Conservation (phyloP, 2,797 vertebrate genomes). For the Danio albolineatus region DNA sequence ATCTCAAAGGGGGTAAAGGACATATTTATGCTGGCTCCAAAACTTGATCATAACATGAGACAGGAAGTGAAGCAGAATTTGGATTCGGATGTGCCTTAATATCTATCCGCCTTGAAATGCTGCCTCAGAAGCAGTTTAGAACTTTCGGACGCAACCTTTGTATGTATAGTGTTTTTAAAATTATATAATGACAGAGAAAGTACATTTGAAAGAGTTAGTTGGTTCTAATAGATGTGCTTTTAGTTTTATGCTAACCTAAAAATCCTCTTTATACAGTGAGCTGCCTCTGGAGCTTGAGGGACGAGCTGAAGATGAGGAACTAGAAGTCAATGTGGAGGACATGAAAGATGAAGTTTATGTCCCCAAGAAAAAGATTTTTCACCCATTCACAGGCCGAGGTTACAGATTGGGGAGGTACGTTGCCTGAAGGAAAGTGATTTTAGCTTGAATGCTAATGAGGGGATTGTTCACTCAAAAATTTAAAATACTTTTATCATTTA, state of each 20-base stretch:
- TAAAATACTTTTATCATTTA: no score
- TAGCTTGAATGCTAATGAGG: background rate
- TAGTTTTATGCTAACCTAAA: background rate
- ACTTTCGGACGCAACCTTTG: background rate
- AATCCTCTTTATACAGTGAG: slow-evolving; percentile 79
- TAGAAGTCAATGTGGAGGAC: slow-evolving; percentile 93
- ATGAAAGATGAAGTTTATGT: slow-evolving; percentile 88
- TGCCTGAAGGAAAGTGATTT: background rate
- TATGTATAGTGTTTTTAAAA: background rate
- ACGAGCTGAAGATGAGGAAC: slow-evolving; percentile 88
- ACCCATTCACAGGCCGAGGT: slow-evolving; percentile 91
- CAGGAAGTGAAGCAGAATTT: no score
- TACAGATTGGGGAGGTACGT: slow-evolving; percentile 91
- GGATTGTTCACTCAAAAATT: no score
- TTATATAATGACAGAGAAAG: background rate
- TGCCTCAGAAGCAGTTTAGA: no score
- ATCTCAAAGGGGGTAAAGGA: no score
- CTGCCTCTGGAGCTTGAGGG: slow-evolving; percentile 88
- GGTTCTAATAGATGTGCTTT: background rate
- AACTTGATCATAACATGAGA: no score
- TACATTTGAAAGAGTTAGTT: no score
- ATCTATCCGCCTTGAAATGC: no score
- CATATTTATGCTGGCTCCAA: no score
- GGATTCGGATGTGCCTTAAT: no score
- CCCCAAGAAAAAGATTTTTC: slow-evolving; percentile 85